Evolutionary conservation across 2,113 vertebrate species (phyloP).

Genomic region (Microcebus ravelobensis): DNA sequence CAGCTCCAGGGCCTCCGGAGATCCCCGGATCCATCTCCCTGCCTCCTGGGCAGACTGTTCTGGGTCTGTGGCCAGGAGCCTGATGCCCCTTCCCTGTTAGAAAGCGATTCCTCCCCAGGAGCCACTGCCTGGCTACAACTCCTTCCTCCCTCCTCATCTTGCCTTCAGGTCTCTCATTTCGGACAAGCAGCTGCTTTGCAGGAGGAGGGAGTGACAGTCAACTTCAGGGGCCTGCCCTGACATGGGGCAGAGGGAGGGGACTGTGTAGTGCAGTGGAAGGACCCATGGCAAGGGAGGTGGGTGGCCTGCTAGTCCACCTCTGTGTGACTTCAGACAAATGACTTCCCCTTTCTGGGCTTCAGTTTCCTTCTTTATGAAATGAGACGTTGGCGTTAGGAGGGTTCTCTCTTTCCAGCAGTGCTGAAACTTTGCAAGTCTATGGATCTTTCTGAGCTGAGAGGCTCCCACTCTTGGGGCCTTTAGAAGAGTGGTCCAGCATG

Average conservation of each 20-base stretch:
- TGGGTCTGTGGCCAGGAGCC: neutral
- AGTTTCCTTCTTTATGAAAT: neutral
- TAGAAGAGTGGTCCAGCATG: neutral
- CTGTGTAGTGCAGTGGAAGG: neutral
- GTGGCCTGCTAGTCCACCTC: neutral
- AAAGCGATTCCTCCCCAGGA: neutral
- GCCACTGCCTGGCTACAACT: neutral
- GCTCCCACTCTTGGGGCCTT: neutral
- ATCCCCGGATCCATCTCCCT: neutral
- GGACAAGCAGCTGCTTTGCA: neutral
- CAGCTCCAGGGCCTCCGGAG: neutral
- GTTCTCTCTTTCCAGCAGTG: neutral
- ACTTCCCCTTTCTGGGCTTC: neutral
- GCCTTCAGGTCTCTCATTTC: neutral
- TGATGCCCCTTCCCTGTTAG: neutral
- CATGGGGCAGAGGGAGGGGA: neutral
- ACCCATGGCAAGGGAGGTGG: neutral
- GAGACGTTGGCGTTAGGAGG: neutral
- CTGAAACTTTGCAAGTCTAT: neutral
- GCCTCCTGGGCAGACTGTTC: neutral
- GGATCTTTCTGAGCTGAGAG: neutral
- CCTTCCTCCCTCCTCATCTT: neutral
- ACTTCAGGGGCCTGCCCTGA: neutral
- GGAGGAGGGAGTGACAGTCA: neutral
- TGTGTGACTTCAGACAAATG: neutral